phyloP scores from a whole-genome alignment of 2,888 invertebrate species.

The Acanthoscelides obtectus region DNA sequence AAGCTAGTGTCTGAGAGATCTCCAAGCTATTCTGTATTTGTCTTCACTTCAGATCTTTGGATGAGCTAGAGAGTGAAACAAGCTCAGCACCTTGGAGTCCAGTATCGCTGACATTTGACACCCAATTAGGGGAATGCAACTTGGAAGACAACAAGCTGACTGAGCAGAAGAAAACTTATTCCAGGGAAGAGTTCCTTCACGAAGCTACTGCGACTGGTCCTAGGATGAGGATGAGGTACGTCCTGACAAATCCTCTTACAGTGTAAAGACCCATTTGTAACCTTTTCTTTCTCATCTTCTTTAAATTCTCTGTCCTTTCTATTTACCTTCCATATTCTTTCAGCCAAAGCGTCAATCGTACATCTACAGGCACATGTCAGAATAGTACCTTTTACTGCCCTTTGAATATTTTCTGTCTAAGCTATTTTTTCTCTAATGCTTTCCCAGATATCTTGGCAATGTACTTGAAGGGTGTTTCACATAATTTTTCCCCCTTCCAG shows the following conservation, averaged over 20 bases:
- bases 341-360: too few species aligned
- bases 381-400: too few species aligned
- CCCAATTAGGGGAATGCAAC: conserved; percentile 30
- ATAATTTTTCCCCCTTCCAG: conserved; percentile 25
- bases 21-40: conserved; percentile 4
- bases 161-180: conserved; percentile 56
- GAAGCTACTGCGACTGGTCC: conserved; percentile 67
- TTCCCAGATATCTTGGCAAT: too few species aligned
- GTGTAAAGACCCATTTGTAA: too few species aligned
- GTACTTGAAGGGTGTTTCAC: not conserved
- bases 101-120: conserved; percentile 35
- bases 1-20: too few species aligned
- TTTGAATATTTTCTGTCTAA: too few species aligned
- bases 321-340: too few species aligned
- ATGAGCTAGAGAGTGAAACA: conserved; percentile 49
- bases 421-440: too few species aligned
- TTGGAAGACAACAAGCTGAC: conserved; percentile 28
- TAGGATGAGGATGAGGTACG: conserved; percentile 48
- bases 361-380: too few species aligned
- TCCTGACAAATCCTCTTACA: too few species aligned
- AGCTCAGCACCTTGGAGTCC: conserved; percentile 45
- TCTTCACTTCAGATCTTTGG: conserved; percentile 43
- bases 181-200: conserved; percentile 71
- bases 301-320: too few species aligned
- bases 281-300: too few species aligned